phyloP scores from a whole-genome alignment of 2,888 invertebrate species.

The Caenorhabditis panamensis region DNA sequence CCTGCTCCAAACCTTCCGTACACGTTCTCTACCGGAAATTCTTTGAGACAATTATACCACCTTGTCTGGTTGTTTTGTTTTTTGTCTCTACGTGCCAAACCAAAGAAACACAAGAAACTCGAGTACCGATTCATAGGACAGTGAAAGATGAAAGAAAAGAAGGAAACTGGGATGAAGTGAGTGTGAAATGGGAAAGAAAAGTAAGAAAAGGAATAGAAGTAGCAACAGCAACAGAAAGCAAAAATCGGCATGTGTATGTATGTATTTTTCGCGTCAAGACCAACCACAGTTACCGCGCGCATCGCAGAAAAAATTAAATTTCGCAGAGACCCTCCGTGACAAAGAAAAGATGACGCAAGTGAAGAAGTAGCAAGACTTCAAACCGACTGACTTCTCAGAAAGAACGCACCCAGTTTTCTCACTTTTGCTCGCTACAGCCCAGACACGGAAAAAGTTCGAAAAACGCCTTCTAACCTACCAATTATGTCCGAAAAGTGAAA shows the following conservation, averaged over 20 bases:
- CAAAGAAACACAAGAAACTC: too few species aligned
- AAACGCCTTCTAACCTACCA: background rate
- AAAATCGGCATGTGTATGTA: constrained; percentile 33
- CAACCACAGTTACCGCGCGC: constrained; percentile 31
- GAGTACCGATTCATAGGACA: background rate
- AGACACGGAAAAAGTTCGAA: constrained; percentile 6
- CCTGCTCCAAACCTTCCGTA: too few species aligned
- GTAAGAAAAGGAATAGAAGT: background rate
- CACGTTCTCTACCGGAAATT: constrained; percentile 43
- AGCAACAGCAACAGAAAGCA: constrained; percentile 19
- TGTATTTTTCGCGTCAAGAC: constrained; percentile 9
- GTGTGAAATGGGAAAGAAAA: too few species aligned
- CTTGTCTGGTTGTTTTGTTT: background rate
- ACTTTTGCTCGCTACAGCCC: background rate
- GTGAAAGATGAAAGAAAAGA: constrained; percentile 20
- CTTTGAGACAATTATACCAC: constrained; percentile 35
- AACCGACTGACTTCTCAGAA: constrained; percentile 1
- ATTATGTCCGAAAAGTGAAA: background rate
- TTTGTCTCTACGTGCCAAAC: too few species aligned
- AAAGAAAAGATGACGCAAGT: constrained; percentile 55
- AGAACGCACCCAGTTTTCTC: constrained; percentile 9
- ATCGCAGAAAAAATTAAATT: constrained; percentile 44
- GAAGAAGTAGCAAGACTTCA: constrained; percentile 6
- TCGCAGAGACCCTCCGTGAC: constrained; percentile 30
- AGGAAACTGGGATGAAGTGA: background rate